phyloP scores from a whole-genome alignment of 2,113 vertebrate species.

The Vicugna pacos region DNA sequence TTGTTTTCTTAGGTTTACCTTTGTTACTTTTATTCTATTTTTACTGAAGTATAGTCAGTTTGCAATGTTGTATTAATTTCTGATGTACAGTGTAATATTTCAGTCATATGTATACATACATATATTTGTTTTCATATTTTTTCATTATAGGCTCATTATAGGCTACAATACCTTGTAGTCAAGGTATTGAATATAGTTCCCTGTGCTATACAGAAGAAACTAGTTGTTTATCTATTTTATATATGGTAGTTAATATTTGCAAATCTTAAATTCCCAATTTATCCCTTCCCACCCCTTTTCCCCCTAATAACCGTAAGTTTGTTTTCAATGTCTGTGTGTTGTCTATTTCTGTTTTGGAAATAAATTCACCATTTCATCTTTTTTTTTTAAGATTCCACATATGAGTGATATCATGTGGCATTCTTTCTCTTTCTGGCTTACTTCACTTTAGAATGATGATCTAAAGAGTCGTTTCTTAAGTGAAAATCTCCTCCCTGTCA shows the following conservation, averaged over 20 bases:
- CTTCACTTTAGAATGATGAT: background rate
- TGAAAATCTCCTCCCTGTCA: background rate
- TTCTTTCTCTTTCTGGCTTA: background rate
- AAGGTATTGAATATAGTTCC: background rate
- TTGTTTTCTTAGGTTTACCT: too few species aligned
- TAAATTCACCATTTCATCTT: background rate
- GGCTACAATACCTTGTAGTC: too few species aligned
- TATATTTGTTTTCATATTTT: background rate
- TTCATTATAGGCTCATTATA: background rate
- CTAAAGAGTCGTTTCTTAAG: background rate
- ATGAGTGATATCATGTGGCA: background rate
- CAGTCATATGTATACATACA: too few species aligned
- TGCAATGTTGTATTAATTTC: background rate
- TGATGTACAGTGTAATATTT: background rate
- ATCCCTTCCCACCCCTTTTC: background rate
- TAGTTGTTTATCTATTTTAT: background rate
- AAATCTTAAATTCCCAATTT: background rate
- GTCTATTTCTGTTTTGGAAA: background rate
- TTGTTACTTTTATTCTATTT: too few species aligned
- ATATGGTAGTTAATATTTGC: background rate
- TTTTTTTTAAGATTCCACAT: background rate
- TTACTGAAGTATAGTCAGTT: background rate
- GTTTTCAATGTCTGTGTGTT: background rate
- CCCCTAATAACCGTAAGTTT: background rate
- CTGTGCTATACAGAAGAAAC: background rate